A percentile compares a stretch with the other conserved stretches of the same genome.
Evolutionary conservation across 1,140 invertebrate species (phyloP).

Genomic region (Papilio aristodemus): DNA sequence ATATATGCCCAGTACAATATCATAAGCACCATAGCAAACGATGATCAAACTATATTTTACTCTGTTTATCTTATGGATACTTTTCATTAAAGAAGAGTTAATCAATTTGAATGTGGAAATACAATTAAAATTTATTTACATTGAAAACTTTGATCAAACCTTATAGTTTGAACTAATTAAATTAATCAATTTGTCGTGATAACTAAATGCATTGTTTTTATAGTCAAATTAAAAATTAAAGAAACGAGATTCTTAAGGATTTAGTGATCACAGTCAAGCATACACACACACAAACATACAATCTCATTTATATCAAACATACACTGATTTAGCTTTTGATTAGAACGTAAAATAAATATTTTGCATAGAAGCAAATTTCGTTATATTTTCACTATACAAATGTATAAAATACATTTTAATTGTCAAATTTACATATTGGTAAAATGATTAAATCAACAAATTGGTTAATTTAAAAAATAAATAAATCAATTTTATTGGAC

Average conservation of each 20-base stretch:
- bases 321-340: background rate
- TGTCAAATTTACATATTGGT: background rate
- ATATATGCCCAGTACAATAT: background rate
- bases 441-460: background rate
- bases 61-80: background rate
- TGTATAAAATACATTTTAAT: slow-evolving; percentile 17
- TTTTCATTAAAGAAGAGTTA: too few relatives aligned
- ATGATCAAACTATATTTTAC: background rate
- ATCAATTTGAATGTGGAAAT: too few relatives aligned
- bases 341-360: background rate
- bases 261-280: background rate
- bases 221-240: background rate
- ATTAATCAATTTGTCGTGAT: background rate
- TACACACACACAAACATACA: background rate
- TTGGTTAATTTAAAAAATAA: background rate
- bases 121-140: too few relatives aligned
- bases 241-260: background rate
- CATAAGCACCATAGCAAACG: background rate
- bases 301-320: background rate
- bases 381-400: background rate
- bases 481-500: background rate
- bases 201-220: background rate
- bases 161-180: background rate
- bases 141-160: background rate
- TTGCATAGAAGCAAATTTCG: background rate